These are phyloP conservation scores for Cochlearius cochlearius DNA, from an alignment of 2,113 vertebrate genomes.

Conservation along the genomic window DNA sequence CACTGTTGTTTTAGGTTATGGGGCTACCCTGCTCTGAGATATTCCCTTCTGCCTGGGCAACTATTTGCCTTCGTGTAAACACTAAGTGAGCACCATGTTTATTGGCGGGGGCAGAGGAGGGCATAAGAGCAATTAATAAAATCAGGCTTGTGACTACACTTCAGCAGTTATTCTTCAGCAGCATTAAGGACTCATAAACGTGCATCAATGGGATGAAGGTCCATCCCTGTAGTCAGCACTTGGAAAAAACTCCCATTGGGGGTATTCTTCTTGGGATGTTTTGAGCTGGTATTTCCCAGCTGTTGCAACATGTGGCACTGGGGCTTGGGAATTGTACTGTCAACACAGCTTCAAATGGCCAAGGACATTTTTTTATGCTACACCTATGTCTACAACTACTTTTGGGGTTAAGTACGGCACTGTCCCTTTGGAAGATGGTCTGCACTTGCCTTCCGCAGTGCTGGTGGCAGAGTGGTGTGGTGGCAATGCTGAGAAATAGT, in stretches of 20 bases:
- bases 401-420: neutral
- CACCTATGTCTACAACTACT: accelerated
- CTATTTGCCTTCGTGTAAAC: neutral
- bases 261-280: neutral
- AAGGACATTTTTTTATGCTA: neutral
- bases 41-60: neutral
- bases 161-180: neutral
- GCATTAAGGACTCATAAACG: neutral
- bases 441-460: neutral
- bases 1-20: neutral
- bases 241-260: neutral
- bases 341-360: neutral
- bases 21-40: neutral
- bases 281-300: neutral
- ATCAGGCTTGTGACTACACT: accelerated
- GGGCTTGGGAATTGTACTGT: neutral
- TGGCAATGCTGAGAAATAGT: neutral
- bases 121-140: neutral
- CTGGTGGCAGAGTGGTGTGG: neutral
- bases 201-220: neutral
- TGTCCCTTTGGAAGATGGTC: neutral
- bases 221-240: neutral
- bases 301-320: neutral
- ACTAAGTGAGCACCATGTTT: neutral
- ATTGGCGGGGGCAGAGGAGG: neutral